Conservation (phyloP, 2,797 vertebrate species). For the Paratrypauchen microcephalus region DNA sequence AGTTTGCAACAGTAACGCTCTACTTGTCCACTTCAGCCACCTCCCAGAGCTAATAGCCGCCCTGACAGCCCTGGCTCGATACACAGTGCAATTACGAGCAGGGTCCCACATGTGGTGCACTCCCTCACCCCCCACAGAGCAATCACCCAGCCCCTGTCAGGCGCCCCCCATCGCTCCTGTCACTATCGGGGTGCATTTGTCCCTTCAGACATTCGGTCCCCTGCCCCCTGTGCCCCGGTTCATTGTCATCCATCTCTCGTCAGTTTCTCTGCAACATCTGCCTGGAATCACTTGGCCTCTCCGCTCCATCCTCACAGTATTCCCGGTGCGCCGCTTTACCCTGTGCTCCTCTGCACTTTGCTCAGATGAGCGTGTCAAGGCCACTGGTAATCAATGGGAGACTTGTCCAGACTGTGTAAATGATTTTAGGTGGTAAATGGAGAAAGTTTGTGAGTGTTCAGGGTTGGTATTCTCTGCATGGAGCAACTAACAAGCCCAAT, state of each 20-base stretch:
- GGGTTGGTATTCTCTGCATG: not conserved
- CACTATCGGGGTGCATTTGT: slow-evolving; percentile 32
- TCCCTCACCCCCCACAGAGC: slow-evolving; percentile 27
- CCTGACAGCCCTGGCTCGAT: slow-evolving; percentile 57
- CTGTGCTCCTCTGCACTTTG: slow-evolving; percentile 36
- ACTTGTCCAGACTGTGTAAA: slow-evolving; percentile 40
- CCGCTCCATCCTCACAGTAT: slow-evolving; percentile 13
- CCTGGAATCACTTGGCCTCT: slow-evolving; percentile 7
- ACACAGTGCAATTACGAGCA: slow-evolving; percentile 48
- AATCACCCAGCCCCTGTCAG: slow-evolving; percentile 37
- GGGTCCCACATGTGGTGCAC: slow-evolving; percentile 30
- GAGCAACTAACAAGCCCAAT: not conserved
- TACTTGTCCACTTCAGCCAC: slow-evolving; percentile 39
- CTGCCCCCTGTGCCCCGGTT: not conserved
- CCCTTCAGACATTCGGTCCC: slow-evolving; percentile 30
- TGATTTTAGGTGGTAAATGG: not conserved
- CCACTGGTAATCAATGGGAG: slow-evolving; percentile 55
- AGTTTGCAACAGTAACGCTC: slow-evolving; percentile 24
- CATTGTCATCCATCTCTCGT: slow-evolving; percentile 34
- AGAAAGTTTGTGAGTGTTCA: not conserved
- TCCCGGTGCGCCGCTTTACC: slow-evolving; percentile 25
- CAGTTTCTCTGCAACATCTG: slow-evolving; percentile 19
- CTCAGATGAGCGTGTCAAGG: slow-evolving; percentile 51
- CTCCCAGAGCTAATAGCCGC: slow-evolving; percentile 52
- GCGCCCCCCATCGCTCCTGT: slow-evolving; percentile 30